Percentiles rank a stretch among this genome's conserved stretches.
Conservation (phyloP, 1,140 invertebrate genomes). For the Anoplophora glabripennis region DNA sequence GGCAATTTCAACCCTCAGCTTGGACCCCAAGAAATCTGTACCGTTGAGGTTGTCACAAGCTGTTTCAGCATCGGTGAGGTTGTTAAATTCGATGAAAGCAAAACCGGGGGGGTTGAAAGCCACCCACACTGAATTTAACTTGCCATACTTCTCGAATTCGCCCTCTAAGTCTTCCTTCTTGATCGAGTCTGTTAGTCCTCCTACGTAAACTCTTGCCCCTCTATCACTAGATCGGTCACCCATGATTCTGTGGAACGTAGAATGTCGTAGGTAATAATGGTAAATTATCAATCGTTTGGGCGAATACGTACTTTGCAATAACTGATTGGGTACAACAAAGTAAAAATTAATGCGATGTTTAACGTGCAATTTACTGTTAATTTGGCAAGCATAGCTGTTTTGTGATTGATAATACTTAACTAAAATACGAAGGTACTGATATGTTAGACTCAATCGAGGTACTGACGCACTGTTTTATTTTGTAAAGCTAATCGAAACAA, state of each 20-base stretch:
- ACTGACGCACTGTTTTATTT: too few species aligned
- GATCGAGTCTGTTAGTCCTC: constrained; percentile 75
- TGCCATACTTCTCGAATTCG: constrained; percentile 74
- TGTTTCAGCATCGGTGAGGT: constrained; percentile 89
- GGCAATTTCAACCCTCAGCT: constrained; percentile 79
- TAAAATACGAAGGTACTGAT: constrained; percentile 28
- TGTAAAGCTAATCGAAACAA: constrained; percentile 36
- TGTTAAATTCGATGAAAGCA: constrained; percentile 98
- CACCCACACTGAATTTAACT: constrained; percentile 85
- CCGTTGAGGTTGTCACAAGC: constrained; percentile 91
- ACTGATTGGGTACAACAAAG: constrained; percentile 5
- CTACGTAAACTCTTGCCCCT: constrained; percentile 79
- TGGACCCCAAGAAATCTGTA: constrained; percentile 74
- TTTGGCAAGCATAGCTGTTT: constrained; percentile 24
- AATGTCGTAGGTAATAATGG: constrained; percentile 39
- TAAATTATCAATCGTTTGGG: constrained; percentile 41
- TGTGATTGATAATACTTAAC: constrained; percentile 27
- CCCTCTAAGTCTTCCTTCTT: constrained; percentile 88
- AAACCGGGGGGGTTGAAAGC: constrained; percentile 94
- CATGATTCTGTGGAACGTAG: constrained; percentile 48
- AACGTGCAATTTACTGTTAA: constrained; percentile 26
- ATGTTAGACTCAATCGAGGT: too few species aligned
- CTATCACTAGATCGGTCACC: constrained; percentile 50
- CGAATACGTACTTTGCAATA: constrained; percentile 41
- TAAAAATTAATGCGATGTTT: constrained; percentile 19